phyloP scores from a whole-genome alignment of 2,797 vertebrate species.

The Melanotaenia boesemani region DNA sequence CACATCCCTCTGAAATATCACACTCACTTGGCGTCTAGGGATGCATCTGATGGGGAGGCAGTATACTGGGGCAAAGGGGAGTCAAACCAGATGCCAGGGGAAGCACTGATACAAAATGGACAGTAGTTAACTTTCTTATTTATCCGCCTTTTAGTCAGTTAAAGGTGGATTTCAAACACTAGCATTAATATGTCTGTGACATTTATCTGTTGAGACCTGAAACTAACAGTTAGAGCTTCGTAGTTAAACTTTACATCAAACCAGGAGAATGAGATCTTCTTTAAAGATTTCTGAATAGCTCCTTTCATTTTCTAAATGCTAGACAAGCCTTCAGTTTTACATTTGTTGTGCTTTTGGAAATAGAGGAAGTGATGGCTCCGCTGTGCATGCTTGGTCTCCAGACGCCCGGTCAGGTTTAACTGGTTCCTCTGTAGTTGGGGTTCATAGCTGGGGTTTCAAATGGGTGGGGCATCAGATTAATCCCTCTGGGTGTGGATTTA shows the following conservation, averaged over 20 bases:
- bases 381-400: slow-evolving; percentile 58
- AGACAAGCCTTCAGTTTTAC: slow-evolving; percentile 1
- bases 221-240: not conserved
- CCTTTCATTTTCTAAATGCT: not conserved
- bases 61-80: slow-evolving; percentile 10
- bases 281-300: not conserved
- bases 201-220: slow-evolving; percentile 7
- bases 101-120: slow-evolving; percentile 24
- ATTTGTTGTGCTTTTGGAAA: slow-evolving; percentile 63
- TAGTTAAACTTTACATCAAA: not conserved
- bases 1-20: slow-evolving; percentile 68
- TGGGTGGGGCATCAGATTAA: slow-evolving; percentile 28
- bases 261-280: not conserved
- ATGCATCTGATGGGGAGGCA: slow-evolving; percentile 47
- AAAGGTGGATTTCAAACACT: slow-evolving; percentile 10
- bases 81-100: slow-evolving; percentile 21
- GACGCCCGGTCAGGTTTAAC: slow-evolving; percentile 65
- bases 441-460: slow-evolving; percentile 43
- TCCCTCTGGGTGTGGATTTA: slow-evolving; percentile 30
- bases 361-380: slow-evolving; percentile 33
- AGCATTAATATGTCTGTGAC: slow-evolving; percentile 4
- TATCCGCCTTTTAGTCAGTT: not conserved
- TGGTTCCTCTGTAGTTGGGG: slow-evolving; percentile 68
- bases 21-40: slow-evolving; percentile 49
- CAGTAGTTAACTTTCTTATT: slow-evolving; percentile 18